phyloP scores from a whole-genome alignment of 2,797 vertebrate genomes.

The Acanthis flammea region DNA sequence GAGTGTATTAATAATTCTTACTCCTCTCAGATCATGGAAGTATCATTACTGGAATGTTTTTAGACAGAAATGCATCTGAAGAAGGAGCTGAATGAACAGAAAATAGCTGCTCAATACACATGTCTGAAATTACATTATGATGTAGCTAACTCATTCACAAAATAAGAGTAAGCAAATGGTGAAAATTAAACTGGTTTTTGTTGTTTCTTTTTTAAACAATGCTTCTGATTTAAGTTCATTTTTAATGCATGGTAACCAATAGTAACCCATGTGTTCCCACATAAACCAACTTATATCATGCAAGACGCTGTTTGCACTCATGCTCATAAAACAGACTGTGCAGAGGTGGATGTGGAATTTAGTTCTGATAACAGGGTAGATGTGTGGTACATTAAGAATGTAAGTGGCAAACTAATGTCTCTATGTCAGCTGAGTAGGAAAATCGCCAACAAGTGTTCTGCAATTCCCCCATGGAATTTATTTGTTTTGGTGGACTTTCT shows the following conservation, averaged over 20 bases:
- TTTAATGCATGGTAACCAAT: conserved; percentile 54
- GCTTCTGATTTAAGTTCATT: conserved; percentile 2
- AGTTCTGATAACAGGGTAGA: conserved; percentile 49
- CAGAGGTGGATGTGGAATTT: conserved; percentile 53
- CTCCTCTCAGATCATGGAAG: neutral
- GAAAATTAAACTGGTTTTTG: neutral
- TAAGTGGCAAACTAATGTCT: conserved; percentile 32
- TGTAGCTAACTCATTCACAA: conserved; percentile 25
- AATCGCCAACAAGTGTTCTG: conserved; percentile 10
- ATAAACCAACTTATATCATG: conserved; percentile 38
- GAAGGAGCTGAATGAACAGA: conserved; percentile 28
- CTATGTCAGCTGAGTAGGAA: neutral
- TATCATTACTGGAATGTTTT: neutral
- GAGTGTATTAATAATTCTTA: neutral
- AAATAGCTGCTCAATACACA: neutral
- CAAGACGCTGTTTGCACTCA: conserved; percentile 50
- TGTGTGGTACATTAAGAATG: conserved; percentile 38
- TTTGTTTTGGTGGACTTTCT: neutral
- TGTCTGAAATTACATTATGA: neutral
- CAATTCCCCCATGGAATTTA: neutral
- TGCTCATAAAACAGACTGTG: conserved; percentile 57
- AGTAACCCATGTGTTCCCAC: conserved; percentile 35
- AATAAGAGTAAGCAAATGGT: neutral
- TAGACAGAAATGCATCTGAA: neutral
- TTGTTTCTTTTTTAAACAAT: neutral